Evolutionary conservation across 2,888 invertebrate genomes (phyloP), one percentile per base, ranked within the genome.

Genomic region (Perithous albicinctus): DNA sequence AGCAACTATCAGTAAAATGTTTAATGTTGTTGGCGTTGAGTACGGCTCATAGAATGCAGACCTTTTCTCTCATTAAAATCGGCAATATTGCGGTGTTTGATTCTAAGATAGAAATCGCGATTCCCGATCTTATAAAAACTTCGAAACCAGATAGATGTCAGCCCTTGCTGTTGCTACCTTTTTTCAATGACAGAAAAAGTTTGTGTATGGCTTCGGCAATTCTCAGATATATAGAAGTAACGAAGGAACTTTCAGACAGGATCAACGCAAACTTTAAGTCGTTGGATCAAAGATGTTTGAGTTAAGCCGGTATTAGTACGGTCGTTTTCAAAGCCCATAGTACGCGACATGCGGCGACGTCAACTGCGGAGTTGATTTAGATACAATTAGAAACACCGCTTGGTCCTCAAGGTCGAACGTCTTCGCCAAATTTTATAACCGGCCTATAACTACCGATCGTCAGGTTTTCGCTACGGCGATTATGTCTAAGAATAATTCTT

Each of bases 111-210:
- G 64, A 76, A 18, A 66, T 76, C 2, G 76, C 20, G 35, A 76
- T 80, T 38, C 46, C 76, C 0, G 76, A 80, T 2, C 7, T 76
- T 0, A 80, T 80, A n/a, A 76, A 80, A 64, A 80, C 80, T 0
- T 80, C 72, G 3, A 26, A 54, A 18, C 76, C 64, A 1, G 76
- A 56, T 0, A 35, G 51, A 2, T 12, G 20, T 29, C 70, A 75
- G 15, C 75, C 69, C 4, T 70, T 80, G 43, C 20, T 75, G 18
- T 67, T 64, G 15, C 56, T 70, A 54, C 75, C 76, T 0, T 70
- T 48, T 63, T 79, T 61, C 3, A 32, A 56, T 0, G 70, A 76
- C 69, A 38, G 32, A 51, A 74, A 69, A 18, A 61, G 67, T 12
- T n/a, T 80, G 38, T 70, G 70, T 18, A 54, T 69, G 35, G 64